phyloP scores from a whole-genome alignment of 1,140 invertebrate species.

The Nautilus pompilius region DNA sequence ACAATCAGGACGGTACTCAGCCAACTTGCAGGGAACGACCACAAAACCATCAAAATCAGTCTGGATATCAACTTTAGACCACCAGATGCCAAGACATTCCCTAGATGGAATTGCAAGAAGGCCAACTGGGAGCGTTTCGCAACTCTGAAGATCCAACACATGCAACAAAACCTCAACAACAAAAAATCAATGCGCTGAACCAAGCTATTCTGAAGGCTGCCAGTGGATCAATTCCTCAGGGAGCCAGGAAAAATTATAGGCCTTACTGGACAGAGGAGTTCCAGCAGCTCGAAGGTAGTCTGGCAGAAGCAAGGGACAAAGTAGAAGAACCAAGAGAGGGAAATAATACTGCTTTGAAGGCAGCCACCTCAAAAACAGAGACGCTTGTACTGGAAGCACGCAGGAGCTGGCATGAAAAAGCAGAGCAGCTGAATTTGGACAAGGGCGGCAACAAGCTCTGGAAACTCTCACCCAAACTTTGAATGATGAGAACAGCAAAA shows the following conservation, averaged over 20 bases:
- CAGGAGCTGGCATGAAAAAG: neutral
- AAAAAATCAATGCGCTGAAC: neutral
- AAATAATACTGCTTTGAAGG: no score
- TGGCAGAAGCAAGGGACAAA: no score
- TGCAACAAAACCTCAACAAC: neutral
- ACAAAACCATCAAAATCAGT: neutral
- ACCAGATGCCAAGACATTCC: neutral
- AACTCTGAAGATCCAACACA: neutral
- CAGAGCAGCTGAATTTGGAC: slow-evolving; percentile 1
- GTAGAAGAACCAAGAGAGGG: no score
- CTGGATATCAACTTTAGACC: neutral
- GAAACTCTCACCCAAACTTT: neutral
- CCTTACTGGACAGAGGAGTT: slow-evolving; percentile 7
- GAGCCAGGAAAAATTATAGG: slow-evolving; percentile 5
- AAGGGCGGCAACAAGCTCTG: slow-evolving; percentile 1
- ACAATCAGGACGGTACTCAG: neutral
- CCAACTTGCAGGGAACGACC: slow-evolving; percentile 8
- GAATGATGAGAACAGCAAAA: no score
- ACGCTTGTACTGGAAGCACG: neutral
- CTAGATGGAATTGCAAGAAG: slow-evolving; percentile 1
- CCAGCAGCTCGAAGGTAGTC: neutral
- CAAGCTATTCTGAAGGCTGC: slow-evolving; percentile 5
- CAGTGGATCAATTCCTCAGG: neutral
- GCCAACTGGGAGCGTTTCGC: neutral
- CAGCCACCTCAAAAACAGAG: slow-evolving; percentile 1